Evolutionary conservation across 2,797 vertebrate species (phyloP), one percentile per base, ranked within the genome.

Genomic region (Pangasius macronema): DNA sequence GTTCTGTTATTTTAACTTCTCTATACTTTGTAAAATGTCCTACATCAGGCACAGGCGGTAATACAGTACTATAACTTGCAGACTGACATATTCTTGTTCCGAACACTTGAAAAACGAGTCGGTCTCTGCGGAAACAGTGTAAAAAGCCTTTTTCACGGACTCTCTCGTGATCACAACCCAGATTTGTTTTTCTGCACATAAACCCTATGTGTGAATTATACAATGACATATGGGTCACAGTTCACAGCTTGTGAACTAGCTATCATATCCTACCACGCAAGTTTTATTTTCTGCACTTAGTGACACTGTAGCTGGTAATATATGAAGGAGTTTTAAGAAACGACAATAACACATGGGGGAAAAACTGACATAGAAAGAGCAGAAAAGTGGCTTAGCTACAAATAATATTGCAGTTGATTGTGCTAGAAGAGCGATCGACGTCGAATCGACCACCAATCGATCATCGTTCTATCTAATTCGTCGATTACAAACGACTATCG

Each of bases 141-240:
- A 51, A 79, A 75, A 18, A 36, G 57, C 30, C 36, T 5, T 3
- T 36, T 79, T 65, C 39, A 46, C 39, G n/a, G 5, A 63, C 27
- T 24, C 57, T 63, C 13, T 63, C 30, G 59, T 49, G 80, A 63
- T 82, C 80, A 49, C 39, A 82, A 63, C 57, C n/a, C 59, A 46
- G 57, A 82, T 63, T 63, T 82, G 80, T 18, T 82, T 18, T 63
- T 82, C 14, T 30, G 42, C 81, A 51, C 80, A 46, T 30, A 10
- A 30, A 65, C 57, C 7, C 24, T 30, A 46, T 42, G 57, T 82
- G 80, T 46, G 59, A 82, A 46, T 82, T 46, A 5, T 63, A 11
- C 61, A 46, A 14, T 82, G 51, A 49, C 61, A 82, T 22, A 30
- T 51, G 80, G 27, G 57, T 39, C 22, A 61, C 57, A 65, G 39